Conservation (phyloP, 1,140 invertebrate species). For the Danaus plexippus region DNA sequence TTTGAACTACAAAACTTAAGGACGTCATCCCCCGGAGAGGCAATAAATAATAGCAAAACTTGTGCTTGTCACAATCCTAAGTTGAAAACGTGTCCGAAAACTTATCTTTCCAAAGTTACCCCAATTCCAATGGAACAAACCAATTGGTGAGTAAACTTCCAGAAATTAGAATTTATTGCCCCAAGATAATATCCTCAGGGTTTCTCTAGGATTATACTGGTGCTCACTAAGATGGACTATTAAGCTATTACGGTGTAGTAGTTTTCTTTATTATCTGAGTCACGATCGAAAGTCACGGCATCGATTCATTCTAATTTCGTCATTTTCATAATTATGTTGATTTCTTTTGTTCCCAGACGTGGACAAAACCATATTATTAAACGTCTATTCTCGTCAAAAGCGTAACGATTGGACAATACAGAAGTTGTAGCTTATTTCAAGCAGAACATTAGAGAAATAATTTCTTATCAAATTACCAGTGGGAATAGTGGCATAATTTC, state of each 20-base stretch:
- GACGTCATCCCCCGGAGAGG: too few species aligned
- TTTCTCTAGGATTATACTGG: background rate
- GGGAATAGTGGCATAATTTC: too few species aligned
- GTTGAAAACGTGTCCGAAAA: constrained; percentile 10
- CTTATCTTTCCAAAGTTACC: constrained; percentile 5
- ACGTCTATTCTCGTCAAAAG: too few species aligned
- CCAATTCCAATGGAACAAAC: constrained; percentile 8
- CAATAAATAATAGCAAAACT: too few species aligned
- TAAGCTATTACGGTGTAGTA: constrained; percentile 9
- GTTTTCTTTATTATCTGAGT: constrained; percentile 5
- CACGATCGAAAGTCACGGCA: constrained; percentile 14
- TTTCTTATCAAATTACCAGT: too few species aligned
- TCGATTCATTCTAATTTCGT: constrained; percentile 10
- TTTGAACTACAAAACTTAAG: too few species aligned
- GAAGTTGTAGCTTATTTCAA: too few species aligned
- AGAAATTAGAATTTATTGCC: constrained; percentile 17
- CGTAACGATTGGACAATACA: too few species aligned
- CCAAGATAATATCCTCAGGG: constrained; percentile 2
- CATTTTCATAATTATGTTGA: constrained; percentile 13
- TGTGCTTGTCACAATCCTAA: too few species aligned
- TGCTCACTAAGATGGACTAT: constrained; percentile 2
- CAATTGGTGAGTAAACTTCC: constrained; percentile 7
- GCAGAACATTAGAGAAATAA: too few species aligned
- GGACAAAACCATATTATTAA: too few species aligned
- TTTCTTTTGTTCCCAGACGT: constrained; percentile 6